Base-by-base conservation (phyloP, 1,140 invertebrate species). In the Scaptodrosophila lebanonensis region DNA sequence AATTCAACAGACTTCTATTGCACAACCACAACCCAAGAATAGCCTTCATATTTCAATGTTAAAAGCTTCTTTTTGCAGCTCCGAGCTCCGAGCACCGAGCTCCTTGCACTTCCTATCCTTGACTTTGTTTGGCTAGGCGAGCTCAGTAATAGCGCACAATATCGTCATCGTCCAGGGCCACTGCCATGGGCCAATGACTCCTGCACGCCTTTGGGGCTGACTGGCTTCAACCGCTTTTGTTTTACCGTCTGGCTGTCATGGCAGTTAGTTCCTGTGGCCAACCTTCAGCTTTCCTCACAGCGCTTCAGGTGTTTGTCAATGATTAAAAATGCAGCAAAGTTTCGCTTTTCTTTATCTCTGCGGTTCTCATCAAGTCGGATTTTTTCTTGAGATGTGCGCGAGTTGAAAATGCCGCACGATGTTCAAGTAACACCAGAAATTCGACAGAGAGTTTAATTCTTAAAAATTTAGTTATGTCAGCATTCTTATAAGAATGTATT, bases 31-130 rank as follows among this genome's bases (percentile, higher is more conserved):
- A 54, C 47, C n/a, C n/a, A n/a, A n/a, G n/a, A n/a, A n/a, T n/a
- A n/a, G n/a, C n/a, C n/a, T n/a, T n/a, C n/a, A n/a, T n/a, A 66
- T 62, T 72, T 48, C 63, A 40, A 42, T 36, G 65, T 49, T 52
- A 69, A 69, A 61, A 38, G 56, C 22, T 61, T 53, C 36, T 43
- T 49, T 66, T 27, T 16, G 39, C 32, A n/a, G n/a, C n/a, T n/a
- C n/a, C n/a, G n/a, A n/a, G 52, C 33, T 45, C 45, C 40, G 29
- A 48, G 61, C 51, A 44, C 29, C 45, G 44, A 48, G 39, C 62
- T 13, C 51, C 32, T 29, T 20, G 16, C 35, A 22, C 33, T 58
- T 58, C 27, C 29, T 57, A 60, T 50, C 59, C 59, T 66, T 66
- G 64, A 66, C 44, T 52, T 53, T 35, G 35, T 44, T 6, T 27